phyloP scores from a whole-genome alignment of 1,140 invertebrate genomes.

The Drosophila azteca region DNA sequence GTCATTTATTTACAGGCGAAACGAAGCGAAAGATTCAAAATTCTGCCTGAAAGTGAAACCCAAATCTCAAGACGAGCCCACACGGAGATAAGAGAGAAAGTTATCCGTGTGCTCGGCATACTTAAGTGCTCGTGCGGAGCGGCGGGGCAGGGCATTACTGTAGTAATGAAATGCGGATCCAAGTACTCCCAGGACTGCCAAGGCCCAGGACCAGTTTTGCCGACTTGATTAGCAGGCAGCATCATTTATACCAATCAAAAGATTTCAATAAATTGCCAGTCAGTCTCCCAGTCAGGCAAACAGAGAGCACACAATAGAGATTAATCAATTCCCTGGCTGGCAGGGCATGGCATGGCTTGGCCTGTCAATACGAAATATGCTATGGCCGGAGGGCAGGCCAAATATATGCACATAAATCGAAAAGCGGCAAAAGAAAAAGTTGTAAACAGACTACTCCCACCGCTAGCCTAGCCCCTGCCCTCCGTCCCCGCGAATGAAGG shows the following conservation, averaged over 20 bases:
- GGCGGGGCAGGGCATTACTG: conserved; percentile 5
- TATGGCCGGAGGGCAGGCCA: conserved; percentile 38
- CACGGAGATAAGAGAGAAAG: conserved; percentile 22
- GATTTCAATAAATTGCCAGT: conserved; percentile 70
- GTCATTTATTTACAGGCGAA: conserved; percentile 43
- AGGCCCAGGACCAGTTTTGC: conserved; percentile 9
- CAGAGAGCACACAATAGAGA: conserved; percentile 40
- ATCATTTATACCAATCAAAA: conserved; percentile 77
- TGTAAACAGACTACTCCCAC: conserved; percentile 19
- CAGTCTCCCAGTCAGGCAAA: conserved; percentile 12
- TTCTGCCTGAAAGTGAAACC: conserved; percentile 24
- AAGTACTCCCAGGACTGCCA: background rate
- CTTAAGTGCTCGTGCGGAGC: conserved; percentile 30
- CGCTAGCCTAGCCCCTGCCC: background rate
- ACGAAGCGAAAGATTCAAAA: conserved; percentile 47
- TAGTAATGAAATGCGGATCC: conserved; percentile 12
- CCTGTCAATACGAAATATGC: conserved; percentile 60
- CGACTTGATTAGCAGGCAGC: conserved; percentile 68
- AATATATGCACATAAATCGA: conserved; percentile 72
- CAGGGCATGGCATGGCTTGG: background rate
- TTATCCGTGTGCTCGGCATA: conserved; percentile 58
- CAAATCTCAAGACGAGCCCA: conserved; percentile 8
- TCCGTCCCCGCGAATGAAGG: background rate
- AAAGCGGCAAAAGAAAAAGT: conserved; percentile 18
- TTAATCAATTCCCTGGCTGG: conserved; percentile 68